Evolutionary conservation across 2,113 vertebrate genomes (phyloP), one percentile per base, ranked within the genome.

Genomic region (Sialia sialis): DNA sequence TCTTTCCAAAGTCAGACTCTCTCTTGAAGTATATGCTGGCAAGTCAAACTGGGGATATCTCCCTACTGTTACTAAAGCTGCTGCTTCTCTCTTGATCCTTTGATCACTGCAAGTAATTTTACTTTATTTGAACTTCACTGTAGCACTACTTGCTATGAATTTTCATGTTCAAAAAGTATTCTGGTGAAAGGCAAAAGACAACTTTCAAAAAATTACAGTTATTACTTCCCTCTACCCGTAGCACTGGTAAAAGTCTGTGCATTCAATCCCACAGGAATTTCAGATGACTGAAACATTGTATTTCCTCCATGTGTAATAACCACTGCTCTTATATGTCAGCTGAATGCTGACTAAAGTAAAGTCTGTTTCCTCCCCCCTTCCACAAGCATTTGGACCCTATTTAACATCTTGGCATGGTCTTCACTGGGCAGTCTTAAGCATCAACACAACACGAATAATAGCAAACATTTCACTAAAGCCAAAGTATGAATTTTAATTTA

Each of bases 251-350:
- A 91, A 77, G 56, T 78, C 75, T 56, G 17, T 38, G 36, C 3
- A 1, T 63, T 89, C 87, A 90, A 38, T 82, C 89, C 82, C 92
- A 27, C 0, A 59, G 82, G 93, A 85, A 93, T 90, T 93, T 89
- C 82, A 83, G 87, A 93, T 79, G 89, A 77, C 82, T 74, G 91
- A 88, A 92, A 85, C 91, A 81, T 8, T 95, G 43, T 74, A 89
- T 82, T 91, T 89, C 78, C 58, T 76, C 38, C 41, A 39, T 6
- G 48, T 74, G 78, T 66, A 95, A 83, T 36, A 95, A 80, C 43
- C 64, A 39, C 82, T 74, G 59, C 76, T 95, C 68, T 78, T 88
- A 19, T 1, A 26, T 13, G 22, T 77, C 90, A 93, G 84, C 63
- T 74, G 67, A 89, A 91, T 0, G 3, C 84, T 89, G 46, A 84